Evolutionary conservation across 2,113 vertebrate species (phyloP).

Genomic region (Chelonoidis abingdonii): DNA sequence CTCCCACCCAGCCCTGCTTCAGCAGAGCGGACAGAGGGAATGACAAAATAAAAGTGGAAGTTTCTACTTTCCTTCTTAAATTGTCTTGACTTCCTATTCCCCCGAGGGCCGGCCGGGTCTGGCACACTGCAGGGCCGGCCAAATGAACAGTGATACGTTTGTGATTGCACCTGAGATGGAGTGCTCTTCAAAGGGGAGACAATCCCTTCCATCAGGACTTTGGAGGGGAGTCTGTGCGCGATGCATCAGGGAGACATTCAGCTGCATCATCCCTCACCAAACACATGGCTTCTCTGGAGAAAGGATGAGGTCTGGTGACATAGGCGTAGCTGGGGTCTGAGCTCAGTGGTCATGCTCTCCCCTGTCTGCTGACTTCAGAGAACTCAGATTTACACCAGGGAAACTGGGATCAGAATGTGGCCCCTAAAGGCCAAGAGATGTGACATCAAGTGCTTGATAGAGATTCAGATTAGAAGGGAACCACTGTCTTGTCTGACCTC

Average conservation of each 20-base stretch:
- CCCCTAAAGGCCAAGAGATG: not conserved
- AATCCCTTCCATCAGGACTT: accelerated
- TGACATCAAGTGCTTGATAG: accelerated
- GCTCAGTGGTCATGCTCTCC: not conserved
- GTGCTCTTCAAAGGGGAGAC: accelerated
- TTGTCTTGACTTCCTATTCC: not conserved
- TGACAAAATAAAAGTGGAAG: slow-evolving; percentile 3
- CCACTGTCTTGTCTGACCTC: not conserved
- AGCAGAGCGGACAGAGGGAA: not conserved
- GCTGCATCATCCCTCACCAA: not conserved
- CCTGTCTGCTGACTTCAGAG: not conserved
- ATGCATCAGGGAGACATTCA: accelerated
- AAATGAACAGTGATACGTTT: not conserved
- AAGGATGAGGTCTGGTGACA: not conserved
- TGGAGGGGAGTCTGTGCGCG: not conserved
- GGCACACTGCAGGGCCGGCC: accelerated
- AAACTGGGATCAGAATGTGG: not conserved
- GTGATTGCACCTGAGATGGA: not conserved
- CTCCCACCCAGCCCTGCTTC: not conserved
- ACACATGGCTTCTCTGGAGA: accelerated
- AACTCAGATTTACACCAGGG: not conserved
- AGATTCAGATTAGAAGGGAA: not conserved
- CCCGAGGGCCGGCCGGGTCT: accelerated
- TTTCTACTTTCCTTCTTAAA: slow-evolving; percentile 6
- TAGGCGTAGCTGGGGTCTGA: not conserved